Conservation (phyloP, 2,797 vertebrate species). For the Oreortyx pictus region DNA sequence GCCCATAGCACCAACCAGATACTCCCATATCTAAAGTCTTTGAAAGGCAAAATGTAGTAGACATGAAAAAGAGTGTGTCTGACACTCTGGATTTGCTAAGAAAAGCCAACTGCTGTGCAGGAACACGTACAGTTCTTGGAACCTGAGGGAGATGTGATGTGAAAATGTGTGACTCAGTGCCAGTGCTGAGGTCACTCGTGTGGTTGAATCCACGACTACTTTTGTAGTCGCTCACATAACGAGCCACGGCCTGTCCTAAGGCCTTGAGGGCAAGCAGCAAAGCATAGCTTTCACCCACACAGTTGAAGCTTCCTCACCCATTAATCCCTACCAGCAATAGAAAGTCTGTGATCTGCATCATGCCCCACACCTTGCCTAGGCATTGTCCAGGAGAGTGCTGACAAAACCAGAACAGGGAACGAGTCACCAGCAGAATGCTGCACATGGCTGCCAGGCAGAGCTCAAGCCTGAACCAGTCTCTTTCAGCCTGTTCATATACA, state of each 20-base stretch:
- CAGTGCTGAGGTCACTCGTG: background rate
- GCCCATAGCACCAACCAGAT: background rate
- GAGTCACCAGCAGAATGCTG: accelerated
- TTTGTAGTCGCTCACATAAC: background rate
- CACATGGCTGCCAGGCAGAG: accelerated
- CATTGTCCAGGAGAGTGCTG: background rate
- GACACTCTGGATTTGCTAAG: background rate
- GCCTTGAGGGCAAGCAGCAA: conserved; percentile 13
- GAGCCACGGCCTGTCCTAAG: background rate
- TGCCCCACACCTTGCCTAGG: background rate
- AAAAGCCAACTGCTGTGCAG: background rate
- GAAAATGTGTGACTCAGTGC: background rate
- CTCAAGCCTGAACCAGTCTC: background rate
- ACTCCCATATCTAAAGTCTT: background rate
- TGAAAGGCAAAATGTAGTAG: background rate
- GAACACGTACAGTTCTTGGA: accelerated
- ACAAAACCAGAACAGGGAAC: background rate
- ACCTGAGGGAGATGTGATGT: background rate
- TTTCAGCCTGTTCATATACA: background rate
- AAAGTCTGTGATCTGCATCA: background rate
- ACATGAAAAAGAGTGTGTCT: background rate
- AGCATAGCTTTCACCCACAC: background rate
- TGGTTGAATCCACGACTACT: background rate
- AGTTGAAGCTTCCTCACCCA: background rate
- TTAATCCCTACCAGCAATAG: background rate